Percentiles rank a stretch among this genome's conserved stretches.
Evolutionary conservation across 2,797 vertebrate species (phyloP).

Genomic region (Xerus rutilus): DNA sequence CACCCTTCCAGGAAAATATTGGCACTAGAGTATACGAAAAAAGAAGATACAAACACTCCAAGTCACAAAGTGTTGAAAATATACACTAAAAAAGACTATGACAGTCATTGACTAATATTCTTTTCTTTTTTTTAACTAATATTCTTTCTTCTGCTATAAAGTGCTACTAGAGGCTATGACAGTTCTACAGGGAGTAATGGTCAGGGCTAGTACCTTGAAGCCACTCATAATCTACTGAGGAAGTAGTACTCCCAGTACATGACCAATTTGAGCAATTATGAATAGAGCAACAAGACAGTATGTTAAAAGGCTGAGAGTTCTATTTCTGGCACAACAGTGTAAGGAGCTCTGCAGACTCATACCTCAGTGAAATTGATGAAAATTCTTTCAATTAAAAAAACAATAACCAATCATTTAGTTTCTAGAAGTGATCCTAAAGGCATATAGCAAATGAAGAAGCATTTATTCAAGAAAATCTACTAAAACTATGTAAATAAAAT

Average conservation of each 20-base stretch:
- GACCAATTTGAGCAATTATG: slow-evolving; percentile 23
- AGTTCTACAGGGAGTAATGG: slow-evolving; percentile 39
- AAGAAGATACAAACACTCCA: slow-evolving; percentile 17
- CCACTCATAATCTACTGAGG: neutral
- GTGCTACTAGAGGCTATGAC: neutral
- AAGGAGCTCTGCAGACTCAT: neutral
- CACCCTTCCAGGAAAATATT: slow-evolving; percentile 26
- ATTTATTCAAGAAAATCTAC: slow-evolving; percentile 44
- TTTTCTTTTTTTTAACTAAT: neutral
- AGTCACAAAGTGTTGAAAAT: slow-evolving; percentile 54
- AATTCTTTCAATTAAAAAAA: slow-evolving; percentile 50
- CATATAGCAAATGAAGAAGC: slow-evolving; percentile 22
- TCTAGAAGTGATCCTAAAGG: slow-evolving; percentile 11
- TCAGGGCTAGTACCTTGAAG: neutral
- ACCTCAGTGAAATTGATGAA: neutral
- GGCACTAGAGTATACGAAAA: slow-evolving; percentile 36
- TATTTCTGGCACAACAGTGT: neutral
- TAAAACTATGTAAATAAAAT: slow-evolving; percentile 26
- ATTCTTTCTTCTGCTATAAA: neutral
- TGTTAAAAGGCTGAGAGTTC: slow-evolving; percentile 49
- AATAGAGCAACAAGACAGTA: neutral
- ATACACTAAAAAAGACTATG: slow-evolving; percentile 51
- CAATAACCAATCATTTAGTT: neutral
- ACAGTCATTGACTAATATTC: neutral
- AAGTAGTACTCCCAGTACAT: slow-evolving; percentile 19